Evolutionary conservation across 1,140 invertebrate genomes (phyloP).

Genomic region (Drosophila quadrilineata): DNA sequence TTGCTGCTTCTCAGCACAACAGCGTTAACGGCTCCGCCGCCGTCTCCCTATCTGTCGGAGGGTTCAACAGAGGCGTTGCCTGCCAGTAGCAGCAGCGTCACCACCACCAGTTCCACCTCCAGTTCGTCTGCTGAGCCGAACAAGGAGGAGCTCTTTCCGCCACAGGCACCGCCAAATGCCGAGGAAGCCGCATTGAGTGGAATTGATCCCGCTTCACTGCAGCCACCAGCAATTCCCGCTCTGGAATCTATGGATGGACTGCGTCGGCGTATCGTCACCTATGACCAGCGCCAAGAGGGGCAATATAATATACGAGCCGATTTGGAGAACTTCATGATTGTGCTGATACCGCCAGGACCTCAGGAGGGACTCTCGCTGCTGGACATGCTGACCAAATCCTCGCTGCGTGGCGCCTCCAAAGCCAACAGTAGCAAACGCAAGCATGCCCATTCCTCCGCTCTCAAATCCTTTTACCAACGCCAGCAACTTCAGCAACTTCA

Average conservation of each 20-base stretch:
- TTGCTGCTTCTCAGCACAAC: slow-evolving; percentile 14
- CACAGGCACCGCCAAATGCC: slow-evolving; percentile 39
- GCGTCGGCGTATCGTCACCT: slow-evolving; percentile 73
- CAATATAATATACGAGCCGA: slow-evolving; percentile 85
- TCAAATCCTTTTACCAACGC: slow-evolving; percentile 54
- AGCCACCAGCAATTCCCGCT: slow-evolving; percentile 19
- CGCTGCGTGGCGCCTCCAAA: slow-evolving; percentile 37
- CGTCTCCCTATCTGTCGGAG: too few relatives aligned
- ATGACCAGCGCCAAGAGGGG: slow-evolving; percentile 85
- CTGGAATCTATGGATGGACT: slow-evolving; percentile 30
- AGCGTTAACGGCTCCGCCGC: slow-evolving; percentile 1
- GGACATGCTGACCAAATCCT: slow-evolving; percentile 80
- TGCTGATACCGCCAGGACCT: slow-evolving; percentile 83
- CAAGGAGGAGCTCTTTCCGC: slow-evolving; percentile 55
- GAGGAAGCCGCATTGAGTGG: slow-evolving; percentile 11
- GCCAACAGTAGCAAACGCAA: slow-evolving; percentile 47
- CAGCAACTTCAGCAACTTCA: slow-evolving; percentile 13
- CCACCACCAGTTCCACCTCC: background rate
- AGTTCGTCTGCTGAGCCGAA: background rate
- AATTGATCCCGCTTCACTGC: slow-evolving; percentile 25
- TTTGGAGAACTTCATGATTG: slow-evolving; percentile 85
- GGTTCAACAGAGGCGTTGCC: slow-evolving; percentile 20
- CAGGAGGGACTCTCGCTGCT: slow-evolving; percentile 74
- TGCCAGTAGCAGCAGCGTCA: background rate
- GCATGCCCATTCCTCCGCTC: slow-evolving; percentile 24